A percentile compares a stretch with the other conserved stretches of the same genome.
Evolutionary conservation across 2,113 vertebrate species (phyloP).

Genomic region (Grammomys dolichurus): DNA sequence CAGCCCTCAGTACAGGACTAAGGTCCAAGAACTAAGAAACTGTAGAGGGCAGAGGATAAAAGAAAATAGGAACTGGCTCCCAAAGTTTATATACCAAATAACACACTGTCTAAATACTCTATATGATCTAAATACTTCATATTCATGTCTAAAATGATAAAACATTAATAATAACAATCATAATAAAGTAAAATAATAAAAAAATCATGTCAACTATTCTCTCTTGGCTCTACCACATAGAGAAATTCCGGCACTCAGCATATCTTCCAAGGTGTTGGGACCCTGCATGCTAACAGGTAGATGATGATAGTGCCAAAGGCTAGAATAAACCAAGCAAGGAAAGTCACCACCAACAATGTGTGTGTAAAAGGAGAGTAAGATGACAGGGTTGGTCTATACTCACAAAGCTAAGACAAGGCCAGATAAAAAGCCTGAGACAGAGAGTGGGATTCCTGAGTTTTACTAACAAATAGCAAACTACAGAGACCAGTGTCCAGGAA

Average conservation of each 20-base stretch:
- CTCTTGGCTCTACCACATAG: neutral
- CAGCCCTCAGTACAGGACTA: neutral
- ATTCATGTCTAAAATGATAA: neutral
- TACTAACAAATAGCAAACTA: neutral
- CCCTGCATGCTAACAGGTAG: neutral
- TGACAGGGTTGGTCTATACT: neutral
- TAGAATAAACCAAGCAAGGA: neutral
- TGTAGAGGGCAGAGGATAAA: neutral
- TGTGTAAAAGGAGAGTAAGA: neutral
- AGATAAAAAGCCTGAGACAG: neutral
- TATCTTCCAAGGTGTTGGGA: neutral
- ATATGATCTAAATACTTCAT: neutral
- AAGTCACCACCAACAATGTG: neutral
- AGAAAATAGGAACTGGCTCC: neutral
- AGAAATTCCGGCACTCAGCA: neutral
- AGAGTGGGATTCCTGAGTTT: neutral
- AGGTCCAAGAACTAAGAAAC: neutral
- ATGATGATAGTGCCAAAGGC: fast-evolving
- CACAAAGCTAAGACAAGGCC: neutral
- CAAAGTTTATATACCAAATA: neutral
- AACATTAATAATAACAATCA: neutral
- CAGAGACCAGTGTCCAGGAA: neutral
- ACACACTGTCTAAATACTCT: neutral
- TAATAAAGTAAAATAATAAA: neutral
- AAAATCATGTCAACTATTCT: neutral